Conservation (phyloP, 2,888 invertebrate genomes). For the Ecdyonurus torrentis region DNA sequence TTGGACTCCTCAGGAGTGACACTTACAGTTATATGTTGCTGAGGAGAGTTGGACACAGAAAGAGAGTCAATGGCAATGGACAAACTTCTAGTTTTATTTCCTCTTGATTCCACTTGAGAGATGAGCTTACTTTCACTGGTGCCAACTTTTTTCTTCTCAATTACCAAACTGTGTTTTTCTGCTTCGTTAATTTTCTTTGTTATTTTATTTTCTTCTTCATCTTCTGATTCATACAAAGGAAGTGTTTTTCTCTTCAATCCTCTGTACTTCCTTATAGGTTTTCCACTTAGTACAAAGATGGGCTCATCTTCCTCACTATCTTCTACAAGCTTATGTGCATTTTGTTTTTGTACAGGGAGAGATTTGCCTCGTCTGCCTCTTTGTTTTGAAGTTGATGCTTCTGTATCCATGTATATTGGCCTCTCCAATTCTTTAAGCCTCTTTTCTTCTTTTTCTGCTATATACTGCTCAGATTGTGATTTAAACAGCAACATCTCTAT, state of each 20-base stretch:
- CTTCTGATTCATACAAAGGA: too few species aligned
- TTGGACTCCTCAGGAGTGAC: not conserved
- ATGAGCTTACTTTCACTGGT: not conserved
- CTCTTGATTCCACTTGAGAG: not conserved
- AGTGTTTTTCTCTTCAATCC: too few species aligned
- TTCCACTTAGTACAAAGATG: too few species aligned
- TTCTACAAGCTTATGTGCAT: too few species aligned
- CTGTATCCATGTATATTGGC: not conserved
- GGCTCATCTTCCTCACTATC: too few species aligned
- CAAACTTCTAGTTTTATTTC: not conserved
- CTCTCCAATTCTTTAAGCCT: not conserved
- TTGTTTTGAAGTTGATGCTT: too few species aligned
- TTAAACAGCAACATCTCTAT: not conserved
- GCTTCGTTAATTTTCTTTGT: not conserved
- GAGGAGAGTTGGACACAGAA: not conserved
- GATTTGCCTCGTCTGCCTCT: too few species aligned
- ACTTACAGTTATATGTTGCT: not conserved
- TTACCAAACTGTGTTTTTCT: not conserved
- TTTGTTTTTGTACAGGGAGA: too few species aligned
- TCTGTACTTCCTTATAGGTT: too few species aligned
- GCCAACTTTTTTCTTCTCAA: not conserved
- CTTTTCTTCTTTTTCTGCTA: not conserved
- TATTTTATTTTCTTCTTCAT: not conserved
- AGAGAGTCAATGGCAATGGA: not conserved
- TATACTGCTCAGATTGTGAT: not conserved